Conservation (phyloP, 2,797 vertebrate species). For the Lacerta bilineata region DNA sequence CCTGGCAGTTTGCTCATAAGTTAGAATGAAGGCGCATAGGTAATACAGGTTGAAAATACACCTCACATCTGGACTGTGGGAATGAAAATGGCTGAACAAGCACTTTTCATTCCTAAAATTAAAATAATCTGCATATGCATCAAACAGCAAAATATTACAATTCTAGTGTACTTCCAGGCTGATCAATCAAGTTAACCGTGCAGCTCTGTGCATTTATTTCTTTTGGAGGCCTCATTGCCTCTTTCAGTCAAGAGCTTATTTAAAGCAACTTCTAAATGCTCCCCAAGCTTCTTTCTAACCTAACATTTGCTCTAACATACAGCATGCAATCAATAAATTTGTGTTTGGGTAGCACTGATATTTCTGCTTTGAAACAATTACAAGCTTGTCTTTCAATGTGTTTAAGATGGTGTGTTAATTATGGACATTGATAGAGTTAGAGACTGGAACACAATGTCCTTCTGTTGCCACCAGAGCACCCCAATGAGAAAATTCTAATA, state of each 20-base stretch:
- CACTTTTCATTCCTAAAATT: neutral
- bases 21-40: neutral
- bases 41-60: neutral
- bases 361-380: constrained; percentile 28
- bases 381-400: constrained; percentile 32
- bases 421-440: constrained; percentile 32
- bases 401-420: constrained; percentile 46
- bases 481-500: constrained; percentile 40
- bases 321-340: constrained; percentile 35
- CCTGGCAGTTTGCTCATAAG: neutral
- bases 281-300: constrained; percentile 14
- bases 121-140: neutral
- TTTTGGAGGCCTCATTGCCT: neutral
- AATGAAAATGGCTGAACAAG: neutral
- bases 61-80: neutral
- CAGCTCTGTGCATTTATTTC: constrained; percentile 1
- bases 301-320: constrained; percentile 13
- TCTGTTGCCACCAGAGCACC: constrained; percentile 30
- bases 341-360: constrained; percentile 10
- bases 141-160: neutral
- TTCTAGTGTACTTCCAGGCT: neutral
- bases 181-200: neutral
- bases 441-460: constrained; percentile 32
- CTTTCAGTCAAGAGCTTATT: constrained; percentile 28
- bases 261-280: constrained; percentile 12